A percentile compares a stretch with the other conserved stretches of the same genome.
Evolutionary conservation across 2,797 vertebrate species (phyloP).

Genomic region (Percopsis omiscomaycus): DNA sequence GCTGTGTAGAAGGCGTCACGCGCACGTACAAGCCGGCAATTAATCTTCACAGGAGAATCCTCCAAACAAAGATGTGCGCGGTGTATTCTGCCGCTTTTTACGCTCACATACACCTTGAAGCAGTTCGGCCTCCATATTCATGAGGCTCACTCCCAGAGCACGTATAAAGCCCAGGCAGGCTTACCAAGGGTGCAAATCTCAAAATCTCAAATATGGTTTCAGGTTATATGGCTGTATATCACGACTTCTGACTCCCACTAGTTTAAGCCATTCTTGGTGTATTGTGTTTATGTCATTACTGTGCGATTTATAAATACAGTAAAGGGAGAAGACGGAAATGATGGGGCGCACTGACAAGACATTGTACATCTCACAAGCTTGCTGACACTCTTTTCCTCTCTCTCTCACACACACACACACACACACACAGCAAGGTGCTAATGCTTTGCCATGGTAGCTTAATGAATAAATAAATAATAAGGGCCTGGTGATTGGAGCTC

Average conservation of each 20-base stretch:
- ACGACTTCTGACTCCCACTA: constrained; percentile 23
- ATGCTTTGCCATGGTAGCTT: constrained; percentile 58
- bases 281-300: too few relatives aligned
- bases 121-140: constrained; percentile 75
- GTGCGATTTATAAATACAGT: too few relatives aligned
- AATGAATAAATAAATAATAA: constrained; percentile 80
- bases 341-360: too few relatives aligned
- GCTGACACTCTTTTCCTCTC: too few relatives aligned
- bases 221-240: constrained; percentile 54
- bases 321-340: too few relatives aligned
- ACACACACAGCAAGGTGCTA: constrained; percentile 56
- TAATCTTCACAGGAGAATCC: constrained; percentile 67
- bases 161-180: constrained; percentile 45
- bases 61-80: constrained; percentile 26
- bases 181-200: constrained; percentile 58
- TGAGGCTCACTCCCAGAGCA: constrained; percentile 66
- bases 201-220: constrained; percentile 63
- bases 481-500: constrained; percentile 74
- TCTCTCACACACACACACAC: constrained; percentile 38
- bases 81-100: constrained; percentile 42
- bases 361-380: too few relatives aligned
- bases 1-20: constrained; percentile 55
- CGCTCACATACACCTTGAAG: constrained; percentile 71
- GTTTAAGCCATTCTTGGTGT: too few relatives aligned
- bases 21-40: constrained; percentile 57